Percentiles rank a stretch among this genome's conserved stretches.
Conservation (phyloP, 2,888 invertebrate genomes). For the Paralinhomoeus sp. region DNA sequence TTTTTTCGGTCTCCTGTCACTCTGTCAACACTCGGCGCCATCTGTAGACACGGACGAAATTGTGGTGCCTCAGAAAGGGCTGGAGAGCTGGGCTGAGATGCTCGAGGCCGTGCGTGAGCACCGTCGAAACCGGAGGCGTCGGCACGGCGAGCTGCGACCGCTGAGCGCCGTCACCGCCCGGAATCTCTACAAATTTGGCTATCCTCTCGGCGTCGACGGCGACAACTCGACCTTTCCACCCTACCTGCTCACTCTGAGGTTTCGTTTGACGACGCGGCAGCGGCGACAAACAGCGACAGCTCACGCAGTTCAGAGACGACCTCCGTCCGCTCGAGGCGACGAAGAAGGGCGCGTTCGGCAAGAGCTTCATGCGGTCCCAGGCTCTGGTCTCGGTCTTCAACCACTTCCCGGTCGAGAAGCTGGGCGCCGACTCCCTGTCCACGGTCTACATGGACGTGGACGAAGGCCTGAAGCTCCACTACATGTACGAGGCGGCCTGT, state of each 20-base stretch:
- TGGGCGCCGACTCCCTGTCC: slow-evolving; percentile 26
- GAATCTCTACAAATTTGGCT: too few relatives aligned
- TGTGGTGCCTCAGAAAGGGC: slow-evolving; percentile 61
- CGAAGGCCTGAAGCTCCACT: slow-evolving; percentile 72
- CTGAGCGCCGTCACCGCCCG: too few relatives aligned
- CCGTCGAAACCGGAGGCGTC: too few relatives aligned
- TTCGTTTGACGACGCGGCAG: too few relatives aligned
- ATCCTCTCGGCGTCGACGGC: too few relatives aligned
- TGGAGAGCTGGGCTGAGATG: slow-evolving; percentile 47
- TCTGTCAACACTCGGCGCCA: slow-evolving; percentile 48
- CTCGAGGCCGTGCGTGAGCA: slow-evolving; percentile 46
- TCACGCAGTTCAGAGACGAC: too few relatives aligned
- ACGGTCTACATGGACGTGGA: slow-evolving; percentile 41
- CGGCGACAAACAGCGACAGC: too few relatives aligned
- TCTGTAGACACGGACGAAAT: slow-evolving; percentile 78
- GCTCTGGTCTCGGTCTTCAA: slow-evolving; percentile 50
- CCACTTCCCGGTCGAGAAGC: slow-evolving; percentile 44
- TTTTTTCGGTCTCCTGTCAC: too few relatives aligned
- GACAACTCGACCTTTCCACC: too few relatives aligned
- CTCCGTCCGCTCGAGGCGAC: slow-evolving; percentile 38
- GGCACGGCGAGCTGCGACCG: too few relatives aligned
- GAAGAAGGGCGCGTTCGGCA: slow-evolving; percentile 42
- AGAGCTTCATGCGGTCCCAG: slow-evolving; percentile 51
- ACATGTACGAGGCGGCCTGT: too few relatives aligned
- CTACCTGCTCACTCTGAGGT: too few relatives aligned